These are phyloP conservation scores for Odocoileus hemionus DNA, from an alignment of 2,113 vertebrate species.

Conservation along the genomic window DNA sequence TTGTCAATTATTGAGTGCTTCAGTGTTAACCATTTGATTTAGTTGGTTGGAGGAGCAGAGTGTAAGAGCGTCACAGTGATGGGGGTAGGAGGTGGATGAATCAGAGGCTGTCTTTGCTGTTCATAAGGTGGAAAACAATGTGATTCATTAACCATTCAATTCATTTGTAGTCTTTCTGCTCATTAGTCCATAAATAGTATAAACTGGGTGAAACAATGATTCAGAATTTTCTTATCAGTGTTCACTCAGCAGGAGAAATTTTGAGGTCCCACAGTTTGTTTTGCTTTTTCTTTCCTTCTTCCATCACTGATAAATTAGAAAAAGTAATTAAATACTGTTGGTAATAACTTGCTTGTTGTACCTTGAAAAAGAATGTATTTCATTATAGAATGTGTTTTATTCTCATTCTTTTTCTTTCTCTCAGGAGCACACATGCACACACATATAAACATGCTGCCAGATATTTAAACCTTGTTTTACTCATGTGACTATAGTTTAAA, in stretches of 20 bases:
- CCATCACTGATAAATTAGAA: slow-evolving; percentile 39
- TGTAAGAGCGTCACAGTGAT: background rate
- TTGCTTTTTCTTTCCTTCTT: slow-evolving; percentile 50
- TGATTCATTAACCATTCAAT: slow-evolving; percentile 59
- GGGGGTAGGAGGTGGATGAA: background rate
- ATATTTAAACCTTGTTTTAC: background rate
- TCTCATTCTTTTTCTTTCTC: background rate
- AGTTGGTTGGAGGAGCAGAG: background rate
- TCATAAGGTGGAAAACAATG: slow-evolving; percentile 56
- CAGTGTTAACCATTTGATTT: background rate
- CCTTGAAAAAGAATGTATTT: slow-evolving; percentile 53
- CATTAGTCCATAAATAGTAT: slow-evolving; percentile 58
- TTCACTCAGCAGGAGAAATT: slow-evolving; percentile 57
- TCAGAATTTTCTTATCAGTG: slow-evolving; percentile 50
- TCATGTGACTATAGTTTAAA: background rate
- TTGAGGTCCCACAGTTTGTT: slow-evolving; percentile 21
- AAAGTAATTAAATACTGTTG: slow-evolving; percentile 59
- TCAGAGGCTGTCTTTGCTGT: slow-evolving; percentile 39
- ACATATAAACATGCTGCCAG: background rate
- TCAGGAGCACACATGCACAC: background rate
- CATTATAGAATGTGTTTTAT: slow-evolving; percentile 17
- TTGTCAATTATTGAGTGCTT: background rate
- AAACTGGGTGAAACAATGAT: slow-evolving; percentile 63
- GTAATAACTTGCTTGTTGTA: slow-evolving; percentile 59
- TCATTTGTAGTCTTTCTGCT: slow-evolving; percentile 62